Conservation (phyloP, 2,888 invertebrate genomes). For the Rugalucina vietnamica region DNA sequence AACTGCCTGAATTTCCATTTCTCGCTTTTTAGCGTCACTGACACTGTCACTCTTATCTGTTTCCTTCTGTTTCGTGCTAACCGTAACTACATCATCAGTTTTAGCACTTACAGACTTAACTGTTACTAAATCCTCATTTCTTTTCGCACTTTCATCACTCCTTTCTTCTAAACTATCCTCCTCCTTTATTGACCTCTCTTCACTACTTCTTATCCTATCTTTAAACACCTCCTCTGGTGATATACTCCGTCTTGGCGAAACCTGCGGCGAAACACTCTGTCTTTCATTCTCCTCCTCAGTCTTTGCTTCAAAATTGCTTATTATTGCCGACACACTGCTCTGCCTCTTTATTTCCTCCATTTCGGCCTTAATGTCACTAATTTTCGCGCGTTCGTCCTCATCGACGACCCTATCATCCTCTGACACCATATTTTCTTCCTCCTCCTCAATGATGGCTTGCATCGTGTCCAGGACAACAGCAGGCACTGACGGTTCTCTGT, state of each 20-base stretch:
- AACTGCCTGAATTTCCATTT: conserved; percentile 73
- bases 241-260: background rate
- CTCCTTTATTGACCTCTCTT: conserved; percentile 15
- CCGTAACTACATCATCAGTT: background rate
- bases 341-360: conserved; percentile 29
- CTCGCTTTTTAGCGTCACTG: conserved; percentile 34
- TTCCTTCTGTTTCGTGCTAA: no score
- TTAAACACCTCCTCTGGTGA: background rate
- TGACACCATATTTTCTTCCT: background rate
- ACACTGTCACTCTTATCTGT: background rate
- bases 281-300: conserved; percentile 46
- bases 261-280: conserved; percentile 24
- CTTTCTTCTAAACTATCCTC: conserved; percentile 6
- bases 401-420: background rate
- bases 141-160: background rate
- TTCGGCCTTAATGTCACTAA: conserved; percentile 5
- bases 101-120: background rate
- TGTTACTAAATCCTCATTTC: background rate
- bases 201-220: background rate
- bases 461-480: conserved; percentile 82
- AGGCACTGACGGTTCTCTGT: conserved; percentile 80
- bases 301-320: conserved; percentile 53
- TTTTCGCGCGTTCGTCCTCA: conserved; percentile 22
- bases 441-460: conserved; percentile 73
- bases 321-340: conserved; percentile 60